Base-by-base conservation (phyloP, 2,113 vertebrate genomes). In the Bufo bufo region DNA sequence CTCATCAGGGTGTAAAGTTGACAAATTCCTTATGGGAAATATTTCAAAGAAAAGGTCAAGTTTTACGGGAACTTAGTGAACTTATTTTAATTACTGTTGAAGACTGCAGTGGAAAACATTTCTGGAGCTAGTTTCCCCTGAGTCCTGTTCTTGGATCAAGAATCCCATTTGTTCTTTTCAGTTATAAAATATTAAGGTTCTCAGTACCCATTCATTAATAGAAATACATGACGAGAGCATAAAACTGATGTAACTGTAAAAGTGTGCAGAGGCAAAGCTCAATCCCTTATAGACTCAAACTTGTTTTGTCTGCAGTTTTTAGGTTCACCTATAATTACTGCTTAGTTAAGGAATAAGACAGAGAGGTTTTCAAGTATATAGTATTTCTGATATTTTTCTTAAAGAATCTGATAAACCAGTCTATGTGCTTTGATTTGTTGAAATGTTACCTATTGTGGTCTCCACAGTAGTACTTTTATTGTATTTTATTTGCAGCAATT, bases 101-200 rank as follows among this genome's bases (percentile, higher is more conserved):
- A 81, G 54, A 81, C 79, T 81, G 56, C 16, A 61, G 58, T 58
- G 58, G 54, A 56, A 59, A 33, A 81, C 56, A 81, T 61, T 45
- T 54, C 50, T 54, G n/a, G 77, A 54, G 50, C 77, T 23, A 78
- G 69, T 83, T 65, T 83, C 81, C 43, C 81, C 16, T 11, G 81
- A 52, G 81, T 52, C 33, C 33, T 83, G 61, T 83, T 83, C 33
- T 50, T 83, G 81, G 81, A 83, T 49, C 45, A 20, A 83, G 59
- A 65, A 83, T 65, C 59, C 45, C 59, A 65, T 83, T 83, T 69
- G 20, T 83, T 65, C 81, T 83, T 49, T 83, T 83, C 20, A 83
- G 17, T 49, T 83, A 83, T 83, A 83, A 83, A 83, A 83, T 83
- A 83, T 65, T 83, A 83, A 83, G 59, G 61, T 52, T 83, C 81